Percentiles rank a stretch among this genome's conserved stretches.
Evolutionary conservation across 2,113 vertebrate species (phyloP).

Genomic region (Takifugu bimaculatus): DNA sequence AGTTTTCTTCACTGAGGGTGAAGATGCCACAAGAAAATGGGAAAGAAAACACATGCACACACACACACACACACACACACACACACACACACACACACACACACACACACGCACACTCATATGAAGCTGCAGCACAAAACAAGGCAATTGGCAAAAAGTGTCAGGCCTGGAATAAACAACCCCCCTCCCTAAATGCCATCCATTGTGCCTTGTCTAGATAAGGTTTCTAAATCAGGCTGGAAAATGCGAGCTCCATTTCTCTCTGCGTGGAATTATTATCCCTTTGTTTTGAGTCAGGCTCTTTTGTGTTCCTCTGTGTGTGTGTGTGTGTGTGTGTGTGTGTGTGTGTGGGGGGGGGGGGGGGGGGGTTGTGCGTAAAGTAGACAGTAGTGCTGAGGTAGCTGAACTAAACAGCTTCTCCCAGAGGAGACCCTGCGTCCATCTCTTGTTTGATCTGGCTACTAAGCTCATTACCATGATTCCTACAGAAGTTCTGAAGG

Average conservation of each 20-base stretch:
- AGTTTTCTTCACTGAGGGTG: slow-evolving; percentile 48
- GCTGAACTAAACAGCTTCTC: slow-evolving; percentile 46
- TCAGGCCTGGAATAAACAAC: slow-evolving; percentile 74
- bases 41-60: slow-evolving; percentile 9
- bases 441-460: slow-evolving; percentile 64
- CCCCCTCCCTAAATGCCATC: slow-evolving; percentile 73
- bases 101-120: neutral
- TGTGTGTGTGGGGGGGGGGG: slow-evolving; percentile 20
- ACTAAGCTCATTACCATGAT: slow-evolving; percentile 63
- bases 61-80: neutral
- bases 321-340: slow-evolving; percentile 44
- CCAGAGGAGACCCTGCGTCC: slow-evolving; percentile 52
- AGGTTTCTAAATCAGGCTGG: slow-evolving; percentile 75
- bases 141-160: slow-evolving; percentile 69
- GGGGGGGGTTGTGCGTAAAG: slow-evolving; percentile 28
- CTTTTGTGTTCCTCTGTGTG: slow-evolving; percentile 72
- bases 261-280: slow-evolving; percentile 77
- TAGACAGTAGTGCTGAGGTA: slow-evolving; percentile 56
- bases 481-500: slow-evolving; percentile 54
- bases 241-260: slow-evolving; percentile 75
- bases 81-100: neutral
- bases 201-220: slow-evolving; percentile 78
- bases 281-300: slow-evolving; percentile 73
- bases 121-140: slow-evolving; percentile 44
- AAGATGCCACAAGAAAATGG: slow-evolving; percentile 36